Percentiles rank a stretch among this genome's conserved stretches.
These are phyloP conservation scores for Ligdia adustata DNA, from an alignment of 2,888 invertebrate genomes.

Conservation along the genomic window DNA sequence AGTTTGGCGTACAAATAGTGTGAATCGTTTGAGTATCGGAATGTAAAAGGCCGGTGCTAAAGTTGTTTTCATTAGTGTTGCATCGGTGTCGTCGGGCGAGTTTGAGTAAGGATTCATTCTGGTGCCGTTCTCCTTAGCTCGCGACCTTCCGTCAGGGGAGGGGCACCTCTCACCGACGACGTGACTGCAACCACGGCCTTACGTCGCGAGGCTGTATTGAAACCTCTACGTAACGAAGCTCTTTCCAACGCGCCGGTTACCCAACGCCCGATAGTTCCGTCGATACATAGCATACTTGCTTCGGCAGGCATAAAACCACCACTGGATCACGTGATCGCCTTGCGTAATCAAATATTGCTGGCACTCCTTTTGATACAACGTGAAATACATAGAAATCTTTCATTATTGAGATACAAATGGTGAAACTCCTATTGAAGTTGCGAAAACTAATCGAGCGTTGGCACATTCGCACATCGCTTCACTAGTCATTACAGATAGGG, in stretches of 20 bases:
- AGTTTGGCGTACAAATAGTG: conserved; percentile 15
- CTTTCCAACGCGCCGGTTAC: conserved; percentile 75
- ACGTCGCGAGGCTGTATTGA: conserved; percentile 82
- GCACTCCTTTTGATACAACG: conserved; percentile 72
- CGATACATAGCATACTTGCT: conserved; percentile 71
- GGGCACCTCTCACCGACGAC: conserved; percentile 81
- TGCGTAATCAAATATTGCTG: conserved; percentile 73
- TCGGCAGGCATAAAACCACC: conserved; percentile 64
- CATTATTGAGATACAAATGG: conserved; percentile 67
- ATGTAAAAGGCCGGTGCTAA: background rate
- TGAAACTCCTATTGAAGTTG: conserved; percentile 57
- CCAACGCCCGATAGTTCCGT: conserved; percentile 78
- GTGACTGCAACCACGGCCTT: conserved; percentile 83
- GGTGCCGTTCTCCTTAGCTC: conserved; percentile 77
- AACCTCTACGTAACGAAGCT: conserved; percentile 81
- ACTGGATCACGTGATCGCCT: conserved; percentile 73
- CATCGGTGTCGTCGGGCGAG: conserved; percentile 51
- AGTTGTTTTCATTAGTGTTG: conserved; percentile 8
- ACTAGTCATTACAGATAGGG: conserved; percentile 31
- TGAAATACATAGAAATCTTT: conserved; percentile 73
- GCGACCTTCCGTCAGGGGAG: conserved; percentile 80
- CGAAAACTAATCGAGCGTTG: conserved; percentile 49
- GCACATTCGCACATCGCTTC: conserved; percentile 33
- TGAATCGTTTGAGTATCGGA: conserved; percentile 14
- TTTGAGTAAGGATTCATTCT: conserved; percentile 75